Percentiles rank a stretch among this genome's conserved stretches.
phyloP scores from a whole-genome alignment of 2,113 vertebrate species.

The Alexandromys fortis region DNA sequence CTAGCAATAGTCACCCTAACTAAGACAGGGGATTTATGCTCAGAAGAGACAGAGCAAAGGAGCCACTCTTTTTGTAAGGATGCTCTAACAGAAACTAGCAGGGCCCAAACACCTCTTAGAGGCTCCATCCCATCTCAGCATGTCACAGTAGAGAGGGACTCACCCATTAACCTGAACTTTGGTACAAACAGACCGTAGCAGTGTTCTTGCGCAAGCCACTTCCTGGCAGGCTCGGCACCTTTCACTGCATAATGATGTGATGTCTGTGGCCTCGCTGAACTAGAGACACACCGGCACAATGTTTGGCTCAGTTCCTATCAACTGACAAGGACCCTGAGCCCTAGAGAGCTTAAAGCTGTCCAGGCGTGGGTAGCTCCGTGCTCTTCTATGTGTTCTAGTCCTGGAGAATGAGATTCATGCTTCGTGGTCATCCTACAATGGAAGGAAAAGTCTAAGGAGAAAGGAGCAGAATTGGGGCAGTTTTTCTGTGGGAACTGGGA shows the following conservation, averaged over 20 bases:
- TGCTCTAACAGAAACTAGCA: neutral
- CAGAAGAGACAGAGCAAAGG: neutral
- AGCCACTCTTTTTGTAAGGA: too few species aligned
- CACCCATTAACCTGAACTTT: neutral
- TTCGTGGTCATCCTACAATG: neutral
- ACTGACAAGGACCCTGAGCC: neutral
- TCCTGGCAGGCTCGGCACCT: neutral
- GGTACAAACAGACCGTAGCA: neutral
- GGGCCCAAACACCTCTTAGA: neutral
- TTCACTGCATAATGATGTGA: neutral
- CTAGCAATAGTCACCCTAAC: neutral
- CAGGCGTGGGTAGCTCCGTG: too few species aligned
- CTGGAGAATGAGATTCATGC: neutral
- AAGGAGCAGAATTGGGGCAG: neutral
- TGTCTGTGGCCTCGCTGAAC: neutral
- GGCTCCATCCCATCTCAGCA: neutral
- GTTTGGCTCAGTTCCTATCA: neutral
- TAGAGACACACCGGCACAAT: neutral
- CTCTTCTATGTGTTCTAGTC: rapidly evolving
- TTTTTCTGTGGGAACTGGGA: neutral
- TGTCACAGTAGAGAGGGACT: neutral
- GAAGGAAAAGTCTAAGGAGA: neutral
- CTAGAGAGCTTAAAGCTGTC: neutral
- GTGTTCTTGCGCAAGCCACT: neutral
- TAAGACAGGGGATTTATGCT: neutral